Evolutionary conservation across 2,113 vertebrate genomes (phyloP).

Genomic region (Nymphicus hollandicus): DNA sequence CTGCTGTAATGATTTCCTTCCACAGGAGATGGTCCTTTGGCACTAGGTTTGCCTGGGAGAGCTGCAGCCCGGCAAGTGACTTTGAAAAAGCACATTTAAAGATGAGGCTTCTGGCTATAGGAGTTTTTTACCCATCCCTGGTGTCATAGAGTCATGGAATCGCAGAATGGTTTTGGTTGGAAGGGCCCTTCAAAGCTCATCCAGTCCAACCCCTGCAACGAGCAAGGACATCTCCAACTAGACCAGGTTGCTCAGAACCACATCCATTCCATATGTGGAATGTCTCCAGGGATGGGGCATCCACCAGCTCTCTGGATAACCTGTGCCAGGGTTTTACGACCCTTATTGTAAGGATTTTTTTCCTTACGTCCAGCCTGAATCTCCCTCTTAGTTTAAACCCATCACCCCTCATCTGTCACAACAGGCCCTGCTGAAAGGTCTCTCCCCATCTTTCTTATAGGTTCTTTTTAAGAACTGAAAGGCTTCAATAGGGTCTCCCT

Average conservation of each 20-base stretch:
- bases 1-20: slow-evolving; percentile 1
- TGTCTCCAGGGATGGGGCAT: not conserved
- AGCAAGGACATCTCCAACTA: not conserved
- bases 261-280: not conserved
- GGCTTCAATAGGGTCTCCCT: not conserved
- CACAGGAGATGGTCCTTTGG: not conserved
- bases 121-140: not conserved
- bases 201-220: not conserved
- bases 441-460: not conserved
- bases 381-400: not conserved
- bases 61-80: too few species aligned
- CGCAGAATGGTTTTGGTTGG: not conserved
- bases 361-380: not conserved
- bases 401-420: not conserved
- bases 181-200: not conserved
- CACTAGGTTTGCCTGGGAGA: not conserved
- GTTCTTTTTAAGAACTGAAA: not conserved
- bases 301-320: not conserved
- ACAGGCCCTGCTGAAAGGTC: not conserved
- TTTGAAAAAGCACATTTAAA: not conserved
- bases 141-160: not conserved
- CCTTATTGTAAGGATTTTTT: not conserved
- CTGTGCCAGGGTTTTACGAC: not conserved
- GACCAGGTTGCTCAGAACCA: not conserved
- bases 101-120: not conserved